Evolutionary conservation across 2,797 vertebrate genomes (phyloP), one percentile per base, ranked within the genome.

Genomic region (Pterois miles): DNA sequence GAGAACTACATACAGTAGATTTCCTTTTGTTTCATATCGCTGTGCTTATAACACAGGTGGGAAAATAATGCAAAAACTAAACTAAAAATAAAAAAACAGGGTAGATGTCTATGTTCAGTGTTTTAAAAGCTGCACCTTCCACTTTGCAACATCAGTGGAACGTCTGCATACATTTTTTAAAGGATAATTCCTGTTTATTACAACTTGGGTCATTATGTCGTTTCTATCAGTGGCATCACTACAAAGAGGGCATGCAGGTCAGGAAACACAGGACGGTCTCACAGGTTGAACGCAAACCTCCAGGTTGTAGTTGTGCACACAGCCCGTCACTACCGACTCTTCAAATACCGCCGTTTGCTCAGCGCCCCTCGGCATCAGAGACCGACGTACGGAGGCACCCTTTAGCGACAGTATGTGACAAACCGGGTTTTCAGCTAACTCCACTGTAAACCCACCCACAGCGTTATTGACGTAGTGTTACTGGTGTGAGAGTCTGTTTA

Each of bases 121-220:
- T 88, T 89, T 78, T 53, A 75, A 83, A 81, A 88, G 90, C 82
- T 88, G 86, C 71, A 88, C 87, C 85, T 89, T 89, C 84, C 86
- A 70, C 84, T 82, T 1, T 13, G n/a, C n/a, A n/a, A n/a, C n/a
- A n/a, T 0, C 1, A 64, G 89, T 85, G 88, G 91, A 85, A 93
- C 1, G 84, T 52, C 72, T 75, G 56, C 56, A 23, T 65, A 56
- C 18, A n/a, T 40, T 6, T 76, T 60, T 77, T 73, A 31, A 58
- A 66, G 50, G 22, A 78, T 48, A 50, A 46, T 34, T 65, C 20
- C 33, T 6, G 40, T 73, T 71, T 46, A 62, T 66, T 11, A 43
- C 12, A 75, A n/a, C 36, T 68, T 43, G 3, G 70, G 54, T 67
- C n/a, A 2, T 6, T 22, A 33, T 67, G 65, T 33, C 2, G 34